Conservation (phyloP, 2,797 vertebrate genomes). For the Sebastes nivosus region DNA sequence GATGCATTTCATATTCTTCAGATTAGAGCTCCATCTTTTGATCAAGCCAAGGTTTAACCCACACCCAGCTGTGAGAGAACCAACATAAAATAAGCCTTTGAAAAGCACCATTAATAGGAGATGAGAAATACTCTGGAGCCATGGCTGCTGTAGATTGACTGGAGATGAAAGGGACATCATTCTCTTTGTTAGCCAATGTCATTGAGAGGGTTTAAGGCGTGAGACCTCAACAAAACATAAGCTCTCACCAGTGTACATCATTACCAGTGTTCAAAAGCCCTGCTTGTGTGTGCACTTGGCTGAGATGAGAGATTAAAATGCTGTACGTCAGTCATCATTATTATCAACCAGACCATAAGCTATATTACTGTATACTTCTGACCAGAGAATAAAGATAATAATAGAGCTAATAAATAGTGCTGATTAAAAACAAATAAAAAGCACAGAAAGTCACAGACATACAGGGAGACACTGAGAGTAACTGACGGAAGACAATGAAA, state of each 20-base stretch:
- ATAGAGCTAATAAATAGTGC: not conserved
- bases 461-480: not conserved
- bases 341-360: not conserved
- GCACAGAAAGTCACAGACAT: not conserved
- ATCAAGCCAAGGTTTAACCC: conserved; percentile 76
- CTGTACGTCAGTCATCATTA: not conserved
- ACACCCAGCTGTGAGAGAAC: conserved; percentile 62
- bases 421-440: not conserved
- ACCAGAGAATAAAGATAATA: not conserved
- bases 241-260: conserved; percentile 35
- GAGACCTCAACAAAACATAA: conserved; percentile 43
- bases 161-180: conserved; percentile 80
- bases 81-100: conserved; percentile 79
- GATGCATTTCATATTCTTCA: conserved; percentile 66
- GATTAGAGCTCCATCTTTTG: conserved; percentile 72
- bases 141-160: conserved; percentile 61
- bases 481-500: not conserved
- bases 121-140: conserved; percentile 66
- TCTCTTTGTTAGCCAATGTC: conserved; percentile 81
- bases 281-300: not conserved
- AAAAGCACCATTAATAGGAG: conserved; percentile 69
- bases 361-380: not conserved
- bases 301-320: conserved; percentile 4
- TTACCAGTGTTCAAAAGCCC: conserved; percentile 35
- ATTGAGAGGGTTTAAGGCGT: conserved; percentile 55